Evolutionary conservation across 2,888 invertebrate genomes (phyloP), one percentile per base, ranked within the genome.

Genomic region (Rhagonycha lutea): DNA sequence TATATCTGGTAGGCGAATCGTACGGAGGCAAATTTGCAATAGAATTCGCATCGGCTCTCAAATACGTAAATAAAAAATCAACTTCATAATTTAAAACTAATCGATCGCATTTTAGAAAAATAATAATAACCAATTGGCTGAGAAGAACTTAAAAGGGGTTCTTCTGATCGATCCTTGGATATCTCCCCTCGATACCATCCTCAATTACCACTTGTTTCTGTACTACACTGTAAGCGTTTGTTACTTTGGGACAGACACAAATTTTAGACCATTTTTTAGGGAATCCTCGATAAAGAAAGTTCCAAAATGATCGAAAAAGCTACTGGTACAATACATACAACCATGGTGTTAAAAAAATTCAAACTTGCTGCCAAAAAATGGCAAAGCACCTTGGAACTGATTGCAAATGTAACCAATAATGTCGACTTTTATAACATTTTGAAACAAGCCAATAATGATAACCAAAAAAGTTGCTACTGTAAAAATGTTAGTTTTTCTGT

Each of bases 141-240:
- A 89, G 63, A 92, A 93, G 61, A 94, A 94, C 81, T 89, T 98
- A 69, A 90, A 90, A 82, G 96, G 96, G 0, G 92, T 97, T 24
- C 94, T 92, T 0, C 90, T 97, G 86, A 96, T 96, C 2, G 97
- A 97, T 86, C 92, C 96, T 0, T 97, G 97, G 97, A 95, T 97
- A 78, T 94, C 94, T 1, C 96, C 97, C 0, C 91, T 96, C 70
- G 96, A 97, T 84, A 93, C 94, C 0, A 94, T 95, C 0, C 87
- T 94, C 32, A 93, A 94, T 0, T 97, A 96, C 96, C 95, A 93
- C 0, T 94, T 94, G 0, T 92, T 93, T 82, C 89, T 97, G 9
- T 89, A 94, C 26, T 91, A 92, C n/a, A 92, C 94, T 83, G 94
- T 93, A 88, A 89, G 81, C 12, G 7, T 65, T 14, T 65, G 2